These are phyloP conservation scores for Karalla daura DNA, from an alignment of 2,797 vertebrate genomes.

Conservation along the genomic window DNA sequence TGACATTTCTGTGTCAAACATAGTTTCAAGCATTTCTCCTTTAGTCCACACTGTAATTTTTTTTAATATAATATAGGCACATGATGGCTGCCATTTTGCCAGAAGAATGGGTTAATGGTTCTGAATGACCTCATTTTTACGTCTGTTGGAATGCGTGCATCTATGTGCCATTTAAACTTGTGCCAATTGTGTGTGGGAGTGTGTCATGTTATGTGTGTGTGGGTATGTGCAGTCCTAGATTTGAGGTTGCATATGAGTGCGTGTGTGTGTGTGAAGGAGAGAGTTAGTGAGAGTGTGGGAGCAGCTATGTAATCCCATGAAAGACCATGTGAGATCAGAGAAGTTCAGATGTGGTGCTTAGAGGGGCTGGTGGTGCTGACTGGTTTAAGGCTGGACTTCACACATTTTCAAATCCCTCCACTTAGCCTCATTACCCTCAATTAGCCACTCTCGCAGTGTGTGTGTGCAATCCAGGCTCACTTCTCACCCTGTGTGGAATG, in stretches of 20 bases:
- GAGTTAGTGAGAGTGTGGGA: conserved; percentile 27
- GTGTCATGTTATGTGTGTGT: conserved; percentile 6
- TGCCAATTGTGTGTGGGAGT: not conserved
- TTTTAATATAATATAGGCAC: conserved; percentile 25
- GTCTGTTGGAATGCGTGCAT: not conserved
- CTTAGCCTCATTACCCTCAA: conserved; percentile 59
- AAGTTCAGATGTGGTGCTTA: conserved; percentile 67
- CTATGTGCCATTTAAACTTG: conserved; percentile 10
- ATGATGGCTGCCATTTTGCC: conserved; percentile 26
- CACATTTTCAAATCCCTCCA: conserved; percentile 68
- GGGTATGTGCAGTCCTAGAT: conserved; percentile 30
- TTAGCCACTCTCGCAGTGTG: conserved; percentile 30
- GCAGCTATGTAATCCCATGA: conserved; percentile 74
- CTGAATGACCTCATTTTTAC: conserved; percentile 14
- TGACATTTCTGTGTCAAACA: conserved; percentile 37
- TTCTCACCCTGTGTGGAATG: not conserved
- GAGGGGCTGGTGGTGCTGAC: conserved; percentile 62
- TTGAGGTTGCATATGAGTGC: conserved; percentile 13
- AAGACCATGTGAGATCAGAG: conserved; percentile 67
- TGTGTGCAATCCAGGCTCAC: too few relatives aligned
- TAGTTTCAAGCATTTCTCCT: not conserved
- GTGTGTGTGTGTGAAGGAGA: conserved; percentile 13
- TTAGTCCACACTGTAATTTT: not conserved
- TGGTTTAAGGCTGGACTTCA: conserved; percentile 69
- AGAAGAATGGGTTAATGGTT: conserved; percentile 43